These are phyloP conservation scores for Pogonomyrmex barbatus DNA, from an alignment of 1,140 invertebrate genomes.

Conservation along the genomic window DNA sequence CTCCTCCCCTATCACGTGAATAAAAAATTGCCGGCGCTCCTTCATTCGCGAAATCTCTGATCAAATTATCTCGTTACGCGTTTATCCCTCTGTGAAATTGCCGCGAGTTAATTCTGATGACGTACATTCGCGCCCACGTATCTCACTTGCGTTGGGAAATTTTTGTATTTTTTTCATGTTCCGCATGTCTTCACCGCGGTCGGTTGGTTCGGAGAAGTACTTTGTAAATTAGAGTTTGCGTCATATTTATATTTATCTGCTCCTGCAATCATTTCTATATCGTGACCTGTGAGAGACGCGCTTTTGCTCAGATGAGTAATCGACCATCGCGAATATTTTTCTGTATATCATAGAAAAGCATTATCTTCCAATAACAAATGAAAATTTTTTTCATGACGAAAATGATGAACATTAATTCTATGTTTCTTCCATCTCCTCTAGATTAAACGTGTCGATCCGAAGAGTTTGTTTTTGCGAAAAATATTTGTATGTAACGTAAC, in stretches of 20 bases:
- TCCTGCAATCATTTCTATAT: constrained; percentile 30
- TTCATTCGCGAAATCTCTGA: constrained; percentile 24
- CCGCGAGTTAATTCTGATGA: neutral
- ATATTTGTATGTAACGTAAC: neutral
- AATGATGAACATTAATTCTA: constrained; percentile 25
- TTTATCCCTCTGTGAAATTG: constrained; percentile 16
- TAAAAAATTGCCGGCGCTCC: constrained; percentile 38
- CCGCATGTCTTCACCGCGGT: neutral
- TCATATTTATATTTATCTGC: constrained; percentile 5
- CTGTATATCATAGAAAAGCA: too few species aligned
- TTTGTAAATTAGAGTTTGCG: constrained; percentile 36
- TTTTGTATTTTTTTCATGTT: neutral
- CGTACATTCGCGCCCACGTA: neutral
- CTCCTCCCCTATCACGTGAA: neutral
- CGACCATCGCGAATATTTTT: constrained; percentile 2
- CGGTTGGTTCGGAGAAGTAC: constrained; percentile 12
- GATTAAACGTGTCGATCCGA: neutral
- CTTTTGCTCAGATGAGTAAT: neutral
- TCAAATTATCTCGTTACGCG: constrained; percentile 56
- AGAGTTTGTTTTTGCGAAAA: neutral
- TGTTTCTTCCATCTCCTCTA: neutral
- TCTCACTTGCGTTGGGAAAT: neutral
- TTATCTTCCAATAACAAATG: neutral
- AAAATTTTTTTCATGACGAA: neutral
- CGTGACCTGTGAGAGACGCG: neutral